phyloP scores from a whole-genome alignment of 2,113 vertebrate genomes.

The Corvus hawaiiensis region DNA sequence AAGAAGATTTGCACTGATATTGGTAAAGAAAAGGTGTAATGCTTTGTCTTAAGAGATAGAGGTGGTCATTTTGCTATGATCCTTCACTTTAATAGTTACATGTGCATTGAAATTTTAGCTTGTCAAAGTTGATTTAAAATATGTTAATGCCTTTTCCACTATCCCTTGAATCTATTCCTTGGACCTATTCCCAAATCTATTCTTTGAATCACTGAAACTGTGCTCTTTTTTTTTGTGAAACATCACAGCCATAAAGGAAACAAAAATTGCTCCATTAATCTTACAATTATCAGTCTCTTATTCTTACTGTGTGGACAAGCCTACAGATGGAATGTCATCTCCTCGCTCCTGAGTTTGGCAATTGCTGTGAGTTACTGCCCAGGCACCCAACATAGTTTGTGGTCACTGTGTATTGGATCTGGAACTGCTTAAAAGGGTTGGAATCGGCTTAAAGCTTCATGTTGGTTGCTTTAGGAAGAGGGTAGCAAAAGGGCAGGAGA shows the following conservation, averaged over 20 bases:
- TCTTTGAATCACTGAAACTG: not conserved
- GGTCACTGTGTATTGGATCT: conserved; percentile 23
- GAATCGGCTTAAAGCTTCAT: not conserved
- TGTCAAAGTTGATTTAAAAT: not conserved
- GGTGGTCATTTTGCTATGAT: not conserved
- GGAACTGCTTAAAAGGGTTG: conserved; percentile 28
- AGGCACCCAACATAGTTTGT: conserved; percentile 17
- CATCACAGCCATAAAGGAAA: not conserved
- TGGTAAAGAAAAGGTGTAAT: not conserved
- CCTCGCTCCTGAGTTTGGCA: not conserved
- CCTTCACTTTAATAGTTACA: not conserved
- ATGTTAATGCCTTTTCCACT: not conserved
- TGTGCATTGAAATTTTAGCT: not conserved
- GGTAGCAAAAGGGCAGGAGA: conserved; percentile 20
- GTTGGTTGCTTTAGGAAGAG: not conserved
- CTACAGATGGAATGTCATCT: conserved; percentile 17
- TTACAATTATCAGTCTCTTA: not conserved
- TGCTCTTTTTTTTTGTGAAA: not conserved
- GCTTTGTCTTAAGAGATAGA: not conserved
- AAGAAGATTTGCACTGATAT: not conserved
- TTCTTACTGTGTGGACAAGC: not conserved
- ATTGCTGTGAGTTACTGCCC: not conserved
- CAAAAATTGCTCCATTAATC: not conserved
- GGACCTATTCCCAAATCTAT: not conserved
- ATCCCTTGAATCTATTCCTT: not conserved